These are phyloP conservation scores for Nycteola revayana DNA, from an alignment of 2,888 invertebrate genomes.

Conservation along the genomic window DNA sequence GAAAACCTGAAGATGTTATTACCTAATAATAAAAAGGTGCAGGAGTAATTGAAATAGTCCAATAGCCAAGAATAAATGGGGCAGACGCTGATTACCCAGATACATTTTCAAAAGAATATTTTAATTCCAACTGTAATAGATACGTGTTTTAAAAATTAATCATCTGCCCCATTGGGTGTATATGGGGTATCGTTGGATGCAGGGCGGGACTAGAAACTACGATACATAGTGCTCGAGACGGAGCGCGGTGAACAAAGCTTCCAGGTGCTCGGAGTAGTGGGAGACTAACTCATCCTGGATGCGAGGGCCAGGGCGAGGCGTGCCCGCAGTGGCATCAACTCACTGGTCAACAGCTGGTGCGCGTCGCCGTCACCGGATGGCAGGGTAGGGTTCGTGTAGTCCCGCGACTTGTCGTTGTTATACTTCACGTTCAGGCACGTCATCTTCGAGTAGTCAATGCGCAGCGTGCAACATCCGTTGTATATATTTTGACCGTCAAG, in stretches of 20 bases:
- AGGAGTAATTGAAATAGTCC: constrained; percentile 30
- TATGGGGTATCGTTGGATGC: constrained; percentile 25
- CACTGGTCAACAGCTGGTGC: constrained; percentile 85
- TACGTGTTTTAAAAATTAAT: constrained; percentile 2
- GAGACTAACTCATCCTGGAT: constrained; percentile 84
- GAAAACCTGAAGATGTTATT: constrained; percentile 20
- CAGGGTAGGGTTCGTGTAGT: constrained; percentile 99
- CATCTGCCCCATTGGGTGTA: constrained; percentile 34
- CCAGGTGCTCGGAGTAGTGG: constrained; percentile 71
- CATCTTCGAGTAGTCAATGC: constrained; percentile 99
- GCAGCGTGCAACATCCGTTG: constrained; percentile 99
- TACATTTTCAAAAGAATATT: neutral
- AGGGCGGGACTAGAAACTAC: constrained; percentile 27
- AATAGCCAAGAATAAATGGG: constrained; percentile 32
- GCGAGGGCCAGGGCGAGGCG: constrained; percentile 78
- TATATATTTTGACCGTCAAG: constrained; percentile 99
- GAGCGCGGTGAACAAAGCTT: constrained; percentile 59
- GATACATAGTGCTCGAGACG: constrained; percentile 37
- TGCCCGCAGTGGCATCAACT: constrained; percentile 82
- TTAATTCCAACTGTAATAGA: too few relatives aligned
- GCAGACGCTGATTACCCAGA: constrained; percentile 27
- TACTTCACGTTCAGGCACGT: constrained; percentile 99
- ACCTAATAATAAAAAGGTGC: constrained; percentile 30
- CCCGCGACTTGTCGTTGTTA: constrained; percentile 99
- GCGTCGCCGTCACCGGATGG: constrained; percentile 94